These are phyloP conservation scores for Linnaemya tessellans DNA, from an alignment of 2,888 invertebrate species.

Conservation along the genomic window DNA sequence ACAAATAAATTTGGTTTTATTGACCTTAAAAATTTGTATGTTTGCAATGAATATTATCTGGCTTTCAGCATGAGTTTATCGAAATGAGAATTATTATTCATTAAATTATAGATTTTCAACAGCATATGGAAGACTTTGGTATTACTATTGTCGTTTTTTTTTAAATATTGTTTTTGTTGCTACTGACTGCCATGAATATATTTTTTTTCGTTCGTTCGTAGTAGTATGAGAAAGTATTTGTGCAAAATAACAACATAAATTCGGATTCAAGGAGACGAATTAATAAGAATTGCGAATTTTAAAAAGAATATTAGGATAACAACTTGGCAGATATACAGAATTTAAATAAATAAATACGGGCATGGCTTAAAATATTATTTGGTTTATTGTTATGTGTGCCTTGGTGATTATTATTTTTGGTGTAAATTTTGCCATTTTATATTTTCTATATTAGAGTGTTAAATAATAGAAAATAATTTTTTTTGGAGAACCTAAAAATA, in stretches of 20 bases:
- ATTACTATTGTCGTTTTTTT: background rate
- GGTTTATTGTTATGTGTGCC: background rate
- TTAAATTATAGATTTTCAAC: slow-evolving; percentile 38
- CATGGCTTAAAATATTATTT: background rate
- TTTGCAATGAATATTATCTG: background rate
- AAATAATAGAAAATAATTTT: too few relatives aligned
- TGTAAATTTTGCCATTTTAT: too few relatives aligned
- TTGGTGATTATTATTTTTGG: too few relatives aligned
- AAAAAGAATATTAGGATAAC: background rate
- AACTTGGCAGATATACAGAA: background rate
- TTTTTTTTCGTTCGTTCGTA: background rate
- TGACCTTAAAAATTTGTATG: slow-evolving; percentile 7
- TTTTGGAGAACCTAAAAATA: too few relatives aligned
- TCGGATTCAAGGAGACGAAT: background rate
- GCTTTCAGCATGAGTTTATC: slow-evolving; percentile 2
- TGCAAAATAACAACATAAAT: background rate
- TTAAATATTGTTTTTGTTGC: background rate
- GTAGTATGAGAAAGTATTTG: background rate
- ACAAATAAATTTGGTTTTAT: slow-evolving; percentile 49
- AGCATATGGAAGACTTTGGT: slow-evolving; percentile 25
- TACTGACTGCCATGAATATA: background rate
- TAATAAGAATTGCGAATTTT: background rate
- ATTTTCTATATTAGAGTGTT: too few relatives aligned
- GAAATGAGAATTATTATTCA: slow-evolving; percentile 43
- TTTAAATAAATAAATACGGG: background rate